Evolutionary conservation across 2,113 vertebrate genomes (phyloP).

Genomic region (Antechinus stuartii): DNA sequence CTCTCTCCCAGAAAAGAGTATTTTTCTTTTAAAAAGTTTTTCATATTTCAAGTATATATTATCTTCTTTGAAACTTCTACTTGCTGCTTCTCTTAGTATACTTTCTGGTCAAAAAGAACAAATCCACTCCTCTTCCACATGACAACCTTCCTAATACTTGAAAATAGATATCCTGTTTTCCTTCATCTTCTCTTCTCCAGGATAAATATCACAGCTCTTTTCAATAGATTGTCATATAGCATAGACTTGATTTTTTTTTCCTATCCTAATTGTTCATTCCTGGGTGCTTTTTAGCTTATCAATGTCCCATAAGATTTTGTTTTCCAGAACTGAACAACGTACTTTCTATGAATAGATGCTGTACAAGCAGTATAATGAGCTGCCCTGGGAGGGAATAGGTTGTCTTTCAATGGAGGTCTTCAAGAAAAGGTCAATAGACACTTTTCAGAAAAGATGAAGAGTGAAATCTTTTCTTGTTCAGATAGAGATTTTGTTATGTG

Average conservation of each 20-base stretch:
- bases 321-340: neutral
- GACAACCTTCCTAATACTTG: neutral
- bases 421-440: neutral
- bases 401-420: neutral
- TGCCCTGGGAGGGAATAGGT: neutral
- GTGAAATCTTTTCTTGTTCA: neutral
- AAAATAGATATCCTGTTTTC: neutral
- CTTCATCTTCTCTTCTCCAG: neutral
- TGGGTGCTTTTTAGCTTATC: neutral
- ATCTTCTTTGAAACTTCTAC: neutral
- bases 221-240: neutral
- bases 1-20: too few species aligned
- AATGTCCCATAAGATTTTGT: neutral
- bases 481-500: neutral
- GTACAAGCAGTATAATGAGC: neutral
- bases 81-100: neutral
- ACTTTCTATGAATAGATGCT: neutral
- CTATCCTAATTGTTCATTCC: neutral
- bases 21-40: neutral
- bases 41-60: neutral
- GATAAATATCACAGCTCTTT: neutral
- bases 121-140: neutral
- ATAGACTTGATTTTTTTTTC: neutral
- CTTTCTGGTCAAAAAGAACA: neutral
- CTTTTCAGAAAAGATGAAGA: neutral